phyloP scores from a whole-genome alignment of 2,113 vertebrate genomes.

The Chaetodon trifascialis region DNA sequence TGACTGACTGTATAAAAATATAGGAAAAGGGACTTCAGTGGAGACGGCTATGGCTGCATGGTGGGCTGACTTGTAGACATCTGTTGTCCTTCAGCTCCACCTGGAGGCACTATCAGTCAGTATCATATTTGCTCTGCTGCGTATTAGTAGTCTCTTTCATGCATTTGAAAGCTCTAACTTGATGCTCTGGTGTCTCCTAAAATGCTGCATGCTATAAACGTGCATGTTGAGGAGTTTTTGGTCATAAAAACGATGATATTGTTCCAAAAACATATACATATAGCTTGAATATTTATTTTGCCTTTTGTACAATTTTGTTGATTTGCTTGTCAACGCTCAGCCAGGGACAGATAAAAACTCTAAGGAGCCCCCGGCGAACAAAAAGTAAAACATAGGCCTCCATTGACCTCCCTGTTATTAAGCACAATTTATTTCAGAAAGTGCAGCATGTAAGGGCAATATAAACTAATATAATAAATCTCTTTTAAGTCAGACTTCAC shows the following conservation, averaged over 20 bases:
- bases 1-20: neutral
- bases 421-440: neutral
- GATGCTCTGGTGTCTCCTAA: neutral
- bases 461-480: neutral
- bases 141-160: neutral
- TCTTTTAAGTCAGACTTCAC: neutral
- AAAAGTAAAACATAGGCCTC: neutral
- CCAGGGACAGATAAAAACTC: neutral
- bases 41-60: neutral
- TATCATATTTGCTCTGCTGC: neutral
- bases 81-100: slow-evolving; percentile 47
- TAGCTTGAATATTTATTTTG: too few relatives aligned
- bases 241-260: neutral
- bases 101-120: slow-evolving; percentile 29
- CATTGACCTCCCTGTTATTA: neutral
- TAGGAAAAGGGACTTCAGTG: neutral
- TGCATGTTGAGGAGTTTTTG: neutral
- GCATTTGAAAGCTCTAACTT: neutral
- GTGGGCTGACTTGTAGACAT: slow-evolving; percentile 4
- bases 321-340: neutral
- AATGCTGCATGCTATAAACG: too few relatives aligned
- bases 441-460: neutral
- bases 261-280: neutral
- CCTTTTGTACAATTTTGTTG: neutral
- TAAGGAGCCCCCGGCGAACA: neutral